These are phyloP conservation scores for Myodes glareolus DNA, from an alignment of 2,113 vertebrate genomes.

Conservation along the genomic window DNA sequence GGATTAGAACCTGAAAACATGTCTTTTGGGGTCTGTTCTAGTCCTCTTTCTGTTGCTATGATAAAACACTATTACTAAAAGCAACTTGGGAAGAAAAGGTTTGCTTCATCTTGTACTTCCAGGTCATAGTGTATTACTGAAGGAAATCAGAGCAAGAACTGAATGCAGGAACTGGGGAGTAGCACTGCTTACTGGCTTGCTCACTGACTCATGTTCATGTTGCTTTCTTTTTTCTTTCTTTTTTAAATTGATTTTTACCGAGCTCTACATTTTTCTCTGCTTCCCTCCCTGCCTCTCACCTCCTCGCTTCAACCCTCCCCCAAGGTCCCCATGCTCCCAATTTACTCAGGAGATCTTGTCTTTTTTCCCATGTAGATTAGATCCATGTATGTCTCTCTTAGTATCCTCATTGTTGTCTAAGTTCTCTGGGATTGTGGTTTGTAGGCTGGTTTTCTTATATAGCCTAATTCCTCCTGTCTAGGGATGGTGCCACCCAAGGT, in stretches of 20 bases:
- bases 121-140: background rate
- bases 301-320: too few relatives aligned
- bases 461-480: background rate
- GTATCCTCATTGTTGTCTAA: too few relatives aligned
- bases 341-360: too few relatives aligned
- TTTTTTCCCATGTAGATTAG: too few relatives aligned
- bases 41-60: background rate
- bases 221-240: background rate
- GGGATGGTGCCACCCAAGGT: background rate
- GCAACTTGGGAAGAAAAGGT: too few relatives aligned
- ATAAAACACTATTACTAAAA: background rate
- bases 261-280: too few relatives aligned
- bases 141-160: background rate
- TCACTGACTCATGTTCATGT: background rate
- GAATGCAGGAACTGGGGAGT: background rate
- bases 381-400: too few relatives aligned
- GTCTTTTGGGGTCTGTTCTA: background rate
- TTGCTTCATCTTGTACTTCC: background rate
- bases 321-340: too few relatives aligned
- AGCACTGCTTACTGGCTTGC: background rate
- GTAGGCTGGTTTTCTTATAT: too few relatives aligned
- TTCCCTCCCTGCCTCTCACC: too few relatives aligned
- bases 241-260: too few relatives aligned
- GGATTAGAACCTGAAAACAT: conserved; percentile 1
- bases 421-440: too few relatives aligned